Evolutionary conservation across 2,113 vertebrate species (phyloP).

Genomic region (Psilopogon haemacephalus): DNA sequence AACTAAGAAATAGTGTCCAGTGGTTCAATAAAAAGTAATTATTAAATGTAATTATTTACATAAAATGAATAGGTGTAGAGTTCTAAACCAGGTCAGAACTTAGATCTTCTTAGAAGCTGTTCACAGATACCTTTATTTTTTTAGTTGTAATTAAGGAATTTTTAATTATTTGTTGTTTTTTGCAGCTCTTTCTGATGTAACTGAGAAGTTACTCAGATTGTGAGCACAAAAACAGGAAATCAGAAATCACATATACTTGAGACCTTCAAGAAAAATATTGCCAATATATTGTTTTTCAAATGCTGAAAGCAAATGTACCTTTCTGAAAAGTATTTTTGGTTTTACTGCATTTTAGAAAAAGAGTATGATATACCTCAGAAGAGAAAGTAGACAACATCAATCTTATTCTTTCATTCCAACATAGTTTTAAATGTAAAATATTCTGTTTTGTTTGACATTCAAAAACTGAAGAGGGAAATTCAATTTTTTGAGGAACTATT

Average conservation of each 20-base stretch:
- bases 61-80: not conserved
- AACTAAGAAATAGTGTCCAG: not conserved
- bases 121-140: not conserved
- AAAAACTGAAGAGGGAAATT: conserved; percentile 1
- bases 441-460: not conserved
- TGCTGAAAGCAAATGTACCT: not conserved
- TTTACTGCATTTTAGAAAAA: not conserved
- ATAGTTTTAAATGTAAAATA: conserved; percentile 36
- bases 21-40: not conserved
- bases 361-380: not conserved
- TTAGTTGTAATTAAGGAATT: not conserved
- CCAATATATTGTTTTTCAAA: not conserved
- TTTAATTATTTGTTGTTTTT: not conserved
- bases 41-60: not conserved
- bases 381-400: not conserved
- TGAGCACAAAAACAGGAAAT: conserved; percentile 10
- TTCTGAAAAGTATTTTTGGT: conserved; percentile 20
- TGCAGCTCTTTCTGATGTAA: not conserved
- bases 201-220: not conserved
- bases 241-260: not conserved
- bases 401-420: not conserved
- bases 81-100: not conserved
- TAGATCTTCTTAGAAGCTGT: not conserved
- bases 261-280: not conserved
- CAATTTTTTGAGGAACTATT: not conserved